Conservation (phyloP, 2,888 invertebrate species). For the Metalampra italica region DNA sequence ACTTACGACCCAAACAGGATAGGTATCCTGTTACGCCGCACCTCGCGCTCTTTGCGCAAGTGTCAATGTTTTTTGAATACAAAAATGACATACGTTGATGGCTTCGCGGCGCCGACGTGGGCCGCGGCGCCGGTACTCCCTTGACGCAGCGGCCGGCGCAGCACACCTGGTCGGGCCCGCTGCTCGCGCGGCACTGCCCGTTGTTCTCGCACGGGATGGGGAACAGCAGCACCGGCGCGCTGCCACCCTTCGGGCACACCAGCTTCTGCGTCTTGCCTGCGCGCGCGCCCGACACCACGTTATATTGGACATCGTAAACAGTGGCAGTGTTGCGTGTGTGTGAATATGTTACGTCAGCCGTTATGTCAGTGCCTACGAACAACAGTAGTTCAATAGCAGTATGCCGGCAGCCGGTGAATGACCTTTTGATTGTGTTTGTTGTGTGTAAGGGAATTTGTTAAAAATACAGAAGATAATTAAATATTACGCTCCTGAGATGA, state of each 20-base stretch:
- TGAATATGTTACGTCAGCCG: constrained; percentile 40
- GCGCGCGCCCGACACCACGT: constrained; percentile 38
- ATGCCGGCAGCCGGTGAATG: constrained; percentile 9
- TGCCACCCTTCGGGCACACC: constrained; percentile 62
- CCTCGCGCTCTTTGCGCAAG: no score
- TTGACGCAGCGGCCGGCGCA: constrained; percentile 78
- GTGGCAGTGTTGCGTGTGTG: constrained; percentile 33
- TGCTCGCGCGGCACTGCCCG: constrained; percentile 61
- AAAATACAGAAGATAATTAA: no score
- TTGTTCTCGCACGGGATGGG: constrained; percentile 67
- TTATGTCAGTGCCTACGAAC: constrained; percentile 43
- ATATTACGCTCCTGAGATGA: no score
- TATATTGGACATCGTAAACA: constrained; percentile 25
- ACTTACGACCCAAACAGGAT: no score
- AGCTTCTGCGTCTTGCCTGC: constrained; percentile 63
- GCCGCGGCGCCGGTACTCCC: constrained; percentile 79
- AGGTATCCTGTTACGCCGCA: no score
- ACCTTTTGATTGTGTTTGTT: constrained; percentile 3
- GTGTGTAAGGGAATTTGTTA: background rate
- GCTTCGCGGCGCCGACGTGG: constrained; percentile 49
- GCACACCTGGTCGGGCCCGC: constrained; percentile 68
- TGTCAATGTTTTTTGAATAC: no score
- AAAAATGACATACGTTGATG: constrained; percentile 59
- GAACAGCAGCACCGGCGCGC: constrained; percentile 55
- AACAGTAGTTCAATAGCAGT: constrained; percentile 41